These are phyloP conservation scores for Xyrichtys novacula DNA, from an alignment of 2,797 vertebrate genomes.

Conservation along the genomic window DNA sequence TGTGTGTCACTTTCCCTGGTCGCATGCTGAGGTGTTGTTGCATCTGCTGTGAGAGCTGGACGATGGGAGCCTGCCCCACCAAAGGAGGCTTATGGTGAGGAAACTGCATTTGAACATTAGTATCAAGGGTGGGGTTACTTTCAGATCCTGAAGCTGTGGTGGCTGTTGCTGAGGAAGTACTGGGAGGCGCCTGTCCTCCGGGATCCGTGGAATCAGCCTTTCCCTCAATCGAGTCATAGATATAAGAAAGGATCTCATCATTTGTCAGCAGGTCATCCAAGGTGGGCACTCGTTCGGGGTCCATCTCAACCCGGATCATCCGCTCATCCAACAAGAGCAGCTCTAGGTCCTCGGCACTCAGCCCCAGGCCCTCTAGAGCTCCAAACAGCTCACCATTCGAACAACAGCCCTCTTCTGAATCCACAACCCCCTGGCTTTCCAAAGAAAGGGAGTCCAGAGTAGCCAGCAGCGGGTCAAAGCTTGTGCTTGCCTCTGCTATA, in stretches of 20 bases:
- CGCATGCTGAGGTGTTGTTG: constrained; percentile 78
- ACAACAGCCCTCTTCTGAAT: constrained; percentile 71
- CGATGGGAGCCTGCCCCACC: constrained; percentile 68
- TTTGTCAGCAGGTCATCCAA: constrained; percentile 81
- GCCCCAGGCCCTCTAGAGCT: constrained; percentile 82
- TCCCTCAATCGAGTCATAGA: constrained; percentile 77
- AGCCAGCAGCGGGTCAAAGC: constrained; percentile 82
- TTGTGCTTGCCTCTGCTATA: constrained; percentile 44
- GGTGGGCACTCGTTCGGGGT: constrained; percentile 70
- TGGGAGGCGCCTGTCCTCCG: constrained; percentile 34
- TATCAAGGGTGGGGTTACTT: constrained; percentile 23
- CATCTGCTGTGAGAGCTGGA: constrained; percentile 82
- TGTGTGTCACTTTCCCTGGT: constrained; percentile 30
- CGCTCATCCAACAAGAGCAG: constrained; percentile 86
- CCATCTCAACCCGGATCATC: constrained; percentile 85
- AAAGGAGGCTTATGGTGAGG: constrained; percentile 54
- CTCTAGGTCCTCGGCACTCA: constrained; percentile 86
- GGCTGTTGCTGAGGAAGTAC: constrained; percentile 9
- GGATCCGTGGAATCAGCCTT: constrained; percentile 37
- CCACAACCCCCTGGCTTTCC: constrained; percentile 64
- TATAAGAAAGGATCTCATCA: constrained; percentile 82
- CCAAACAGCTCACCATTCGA: constrained; percentile 85
- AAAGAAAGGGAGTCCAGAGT: constrained; percentile 85
- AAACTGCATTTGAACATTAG: constrained; percentile 61
- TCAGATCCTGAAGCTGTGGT: constrained; percentile 31